These are phyloP conservation scores for Scaptomyza caliginosa DNA, from an alignment of 2,888 invertebrate genomes.

Conservation along the genomic window DNA sequence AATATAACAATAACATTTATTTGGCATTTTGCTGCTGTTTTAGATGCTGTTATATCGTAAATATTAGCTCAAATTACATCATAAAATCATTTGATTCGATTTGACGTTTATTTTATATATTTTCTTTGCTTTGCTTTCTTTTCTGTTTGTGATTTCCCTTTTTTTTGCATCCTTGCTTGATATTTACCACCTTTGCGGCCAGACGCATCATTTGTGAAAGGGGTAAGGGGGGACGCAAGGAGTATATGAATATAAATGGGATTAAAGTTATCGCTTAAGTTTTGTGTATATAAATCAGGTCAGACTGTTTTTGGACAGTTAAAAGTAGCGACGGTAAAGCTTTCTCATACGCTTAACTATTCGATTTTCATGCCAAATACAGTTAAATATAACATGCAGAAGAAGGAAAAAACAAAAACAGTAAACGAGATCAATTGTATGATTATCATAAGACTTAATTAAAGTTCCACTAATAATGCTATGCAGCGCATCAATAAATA, in stretches of 20 bases:
- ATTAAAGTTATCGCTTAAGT: not conserved
- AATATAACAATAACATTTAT: constrained; percentile 83
- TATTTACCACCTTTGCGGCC: constrained; percentile 57
- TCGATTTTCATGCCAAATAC: not conserved
- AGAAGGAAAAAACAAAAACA: not conserved
- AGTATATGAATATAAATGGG: constrained; percentile 18
- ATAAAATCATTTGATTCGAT: constrained; percentile 84
- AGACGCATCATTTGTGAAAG: constrained; percentile 10
- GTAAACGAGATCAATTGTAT: constrained; percentile 46
- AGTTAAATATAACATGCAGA: not conserved
- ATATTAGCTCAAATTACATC: constrained; percentile 84
- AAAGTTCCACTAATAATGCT: constrained; percentile 48
- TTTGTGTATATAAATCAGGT: not conserved
- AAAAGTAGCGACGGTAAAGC: not conserved
- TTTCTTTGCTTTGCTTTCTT: constrained; percentile 29
- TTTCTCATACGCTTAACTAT: not conserved
- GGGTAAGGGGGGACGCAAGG: constrained; percentile 8
- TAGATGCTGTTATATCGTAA: constrained; percentile 84
- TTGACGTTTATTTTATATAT: constrained; percentile 83
- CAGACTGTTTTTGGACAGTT: too few relatives aligned
- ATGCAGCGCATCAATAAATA: constrained; percentile 46
- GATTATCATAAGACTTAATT: constrained; percentile 48
- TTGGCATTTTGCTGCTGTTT: constrained; percentile 82
- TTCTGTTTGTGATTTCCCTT: not conserved
- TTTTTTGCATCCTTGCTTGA: constrained; percentile 28